These are phyloP conservation scores for Caenorhabditis sp. DNA, from an alignment of 2,888 invertebrate genomes.

Conservation along the genomic window DNA sequence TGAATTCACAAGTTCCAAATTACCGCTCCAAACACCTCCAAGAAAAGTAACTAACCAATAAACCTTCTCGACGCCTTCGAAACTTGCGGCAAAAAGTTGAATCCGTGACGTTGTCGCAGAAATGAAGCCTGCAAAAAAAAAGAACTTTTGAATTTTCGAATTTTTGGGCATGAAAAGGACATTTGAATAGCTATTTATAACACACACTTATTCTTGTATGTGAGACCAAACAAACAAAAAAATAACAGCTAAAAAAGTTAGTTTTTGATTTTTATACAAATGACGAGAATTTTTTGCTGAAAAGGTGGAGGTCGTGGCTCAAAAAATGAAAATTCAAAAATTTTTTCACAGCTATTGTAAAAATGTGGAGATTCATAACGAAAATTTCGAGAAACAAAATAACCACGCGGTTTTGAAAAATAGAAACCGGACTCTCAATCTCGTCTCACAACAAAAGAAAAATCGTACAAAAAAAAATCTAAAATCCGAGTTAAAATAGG, in stretches of 20 bases:
- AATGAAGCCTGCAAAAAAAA: constrained; percentile 18
- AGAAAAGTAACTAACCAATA: constrained; percentile 12
- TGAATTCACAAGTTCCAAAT: no score
- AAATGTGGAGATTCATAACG: no score
- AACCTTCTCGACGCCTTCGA: constrained; percentile 7
- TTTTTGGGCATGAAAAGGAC: neutral
- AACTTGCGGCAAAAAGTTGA: constrained; percentile 12
- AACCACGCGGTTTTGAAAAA: no score
- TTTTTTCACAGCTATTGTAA: no score
- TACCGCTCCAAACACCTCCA: no score
- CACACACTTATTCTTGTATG: no score
- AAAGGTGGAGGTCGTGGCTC: neutral
- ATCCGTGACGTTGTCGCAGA: constrained; percentile 5
- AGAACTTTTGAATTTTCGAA: neutral
- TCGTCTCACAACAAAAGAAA: no score
- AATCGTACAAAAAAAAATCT: no score
- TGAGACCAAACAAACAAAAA: neutral
- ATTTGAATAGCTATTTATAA: neutral
- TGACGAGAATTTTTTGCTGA: neutral
- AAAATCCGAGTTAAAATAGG: no score
- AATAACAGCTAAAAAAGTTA: neutral
- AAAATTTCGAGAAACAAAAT: no score
- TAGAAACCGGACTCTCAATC: no score
- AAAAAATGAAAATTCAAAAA: neutral
- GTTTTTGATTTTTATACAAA: neutral